A percentile compares a stretch with the other conserved stretches of the same genome.
These are phyloP conservation scores for Macrobrachium rosenbergii DNA, from an alignment of 1,140 invertebrate genomes.

Conservation along the genomic window DNA sequence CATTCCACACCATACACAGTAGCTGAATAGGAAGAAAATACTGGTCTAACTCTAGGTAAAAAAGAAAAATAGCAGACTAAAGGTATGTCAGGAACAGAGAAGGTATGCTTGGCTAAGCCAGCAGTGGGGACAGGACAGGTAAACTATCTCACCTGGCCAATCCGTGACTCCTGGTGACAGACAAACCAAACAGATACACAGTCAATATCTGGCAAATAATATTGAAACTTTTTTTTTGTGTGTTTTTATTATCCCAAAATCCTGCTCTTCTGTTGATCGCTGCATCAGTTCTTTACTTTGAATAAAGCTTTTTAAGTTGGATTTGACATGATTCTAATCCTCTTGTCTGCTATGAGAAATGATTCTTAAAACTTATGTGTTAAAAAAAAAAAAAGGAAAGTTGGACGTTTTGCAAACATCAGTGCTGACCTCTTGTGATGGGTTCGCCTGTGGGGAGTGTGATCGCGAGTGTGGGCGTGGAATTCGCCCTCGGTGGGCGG, in stretches of 20 bases:
- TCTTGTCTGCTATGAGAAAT: too few species aligned
- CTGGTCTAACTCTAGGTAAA: too few species aligned
- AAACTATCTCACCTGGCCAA: conserved; percentile 58
- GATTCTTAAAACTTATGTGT: too few species aligned
- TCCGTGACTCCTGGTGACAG: conserved; percentile 55
- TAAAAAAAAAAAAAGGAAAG: background rate
- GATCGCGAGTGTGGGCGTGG: conserved; percentile 58
- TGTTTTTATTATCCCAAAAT: conserved; percentile 18
- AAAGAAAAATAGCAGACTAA: background rate
- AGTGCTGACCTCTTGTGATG: conserved; percentile 64
- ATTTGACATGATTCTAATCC: too few species aligned
- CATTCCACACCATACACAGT: too few species aligned
- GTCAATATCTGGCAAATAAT: conserved; percentile 44
- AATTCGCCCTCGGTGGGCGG: conserved; percentile 65
- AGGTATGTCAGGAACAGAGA: background rate
- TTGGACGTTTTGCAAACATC: background rate
- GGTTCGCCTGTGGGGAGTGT: conserved; percentile 58
- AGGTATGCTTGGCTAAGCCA: conserved; percentile 20
- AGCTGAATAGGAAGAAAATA: too few species aligned
- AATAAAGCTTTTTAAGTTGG: too few species aligned
- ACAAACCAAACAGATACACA: conserved; percentile 58
- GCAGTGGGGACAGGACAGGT: conserved; percentile 37
- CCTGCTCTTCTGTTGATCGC: background rate
- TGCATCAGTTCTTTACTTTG: background rate
- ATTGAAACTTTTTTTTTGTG: background rate